Percentiles rank a stretch among this genome's conserved stretches.
Evolutionary conservation across 2,113 vertebrate species (phyloP).

Genomic region (Bubo blakistoni): DNA sequence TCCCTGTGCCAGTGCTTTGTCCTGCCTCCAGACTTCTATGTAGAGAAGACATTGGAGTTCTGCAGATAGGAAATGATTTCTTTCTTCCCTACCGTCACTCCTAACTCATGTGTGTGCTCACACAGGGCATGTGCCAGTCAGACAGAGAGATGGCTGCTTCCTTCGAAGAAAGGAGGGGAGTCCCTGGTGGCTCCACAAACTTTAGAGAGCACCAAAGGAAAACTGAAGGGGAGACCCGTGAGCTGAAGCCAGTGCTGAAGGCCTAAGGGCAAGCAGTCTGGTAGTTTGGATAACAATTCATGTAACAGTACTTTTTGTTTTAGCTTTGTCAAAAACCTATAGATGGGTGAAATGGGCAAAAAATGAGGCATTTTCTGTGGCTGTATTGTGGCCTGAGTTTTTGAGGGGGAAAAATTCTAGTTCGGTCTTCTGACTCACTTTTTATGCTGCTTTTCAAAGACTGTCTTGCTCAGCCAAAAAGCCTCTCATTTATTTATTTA

Average conservation of each 20-base stretch:
- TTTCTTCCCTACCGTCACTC: neutral
- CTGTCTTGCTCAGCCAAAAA: neutral
- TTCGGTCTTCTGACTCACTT: neutral
- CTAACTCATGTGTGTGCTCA: neutral
- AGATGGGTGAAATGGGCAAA: neutral
- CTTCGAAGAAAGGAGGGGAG: neutral
- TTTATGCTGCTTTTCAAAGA: neutral
- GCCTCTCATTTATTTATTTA: neutral
- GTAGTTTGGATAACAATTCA: neutral
- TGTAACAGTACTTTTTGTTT: neutral
- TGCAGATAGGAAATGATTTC: neutral
- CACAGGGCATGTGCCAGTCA: neutral
- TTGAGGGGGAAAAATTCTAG: neutral
- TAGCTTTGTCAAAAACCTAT: neutral
- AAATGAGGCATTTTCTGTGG: neutral
- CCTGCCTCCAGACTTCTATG: neutral
- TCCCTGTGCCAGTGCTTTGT: fast-evolving
- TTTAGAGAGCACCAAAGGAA: neutral
- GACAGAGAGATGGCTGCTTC: neutral
- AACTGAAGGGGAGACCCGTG: neutral
- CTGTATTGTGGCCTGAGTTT: neutral
- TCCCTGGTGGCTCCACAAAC: neutral
- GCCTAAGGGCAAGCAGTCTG: neutral
- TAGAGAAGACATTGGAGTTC: neutral
- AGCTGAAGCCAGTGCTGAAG: neutral